Base-by-base conservation (phyloP, 2,888 invertebrate genomes). In the Campoletis raptor region DNA sequence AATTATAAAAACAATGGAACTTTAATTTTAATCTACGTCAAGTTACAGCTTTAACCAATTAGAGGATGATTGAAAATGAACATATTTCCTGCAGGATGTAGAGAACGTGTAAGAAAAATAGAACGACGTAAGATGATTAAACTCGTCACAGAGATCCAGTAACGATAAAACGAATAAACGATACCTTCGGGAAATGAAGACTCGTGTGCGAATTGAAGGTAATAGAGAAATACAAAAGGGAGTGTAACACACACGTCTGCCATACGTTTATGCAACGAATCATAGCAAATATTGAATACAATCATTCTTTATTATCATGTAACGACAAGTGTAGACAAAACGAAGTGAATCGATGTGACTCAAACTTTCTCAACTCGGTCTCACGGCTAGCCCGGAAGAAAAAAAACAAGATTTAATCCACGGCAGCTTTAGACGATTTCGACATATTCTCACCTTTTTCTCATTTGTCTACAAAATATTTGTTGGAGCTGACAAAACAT, bases 161-260 rank as follows among this genome's bases (percentile, higher is more conserved):
- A 66, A 30, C 24, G 67, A 67, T 64, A 18, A 61, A 9, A 36
- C 54, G 36, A 61, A 54, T 52, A 21, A 76, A 83, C 30, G n/a
- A 21, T 74, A 48, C 66, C 48, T 67, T 73, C 36, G 84, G 81
- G 81, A 86, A 74, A 86, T 69, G 45, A 82, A 79, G 74, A 8
- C 42, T 12, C 66, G 24, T 37, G 64, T 30, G 30, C 69, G 40
- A 54, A 66, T 40, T 7, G 8, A 45, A 52, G 2, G 9, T 24
- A 24, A 6, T 24, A 36, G 52, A 37, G 10, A 15, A 37, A 18
- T 10, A 66, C 66, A 21, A 36, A 64, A 37, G 18, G 48, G 48
- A 48, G 10, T 30, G 54, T 61, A 74, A 69, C 57, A 42, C 18
- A 74, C 67, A 42, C 18, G 7, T 21, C 30, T n/a, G 30, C 6